These are phyloP conservation scores for Gymnocypris eckloni DNA, from an alignment of 2,797 vertebrate species.

Conservation along the genomic window DNA sequence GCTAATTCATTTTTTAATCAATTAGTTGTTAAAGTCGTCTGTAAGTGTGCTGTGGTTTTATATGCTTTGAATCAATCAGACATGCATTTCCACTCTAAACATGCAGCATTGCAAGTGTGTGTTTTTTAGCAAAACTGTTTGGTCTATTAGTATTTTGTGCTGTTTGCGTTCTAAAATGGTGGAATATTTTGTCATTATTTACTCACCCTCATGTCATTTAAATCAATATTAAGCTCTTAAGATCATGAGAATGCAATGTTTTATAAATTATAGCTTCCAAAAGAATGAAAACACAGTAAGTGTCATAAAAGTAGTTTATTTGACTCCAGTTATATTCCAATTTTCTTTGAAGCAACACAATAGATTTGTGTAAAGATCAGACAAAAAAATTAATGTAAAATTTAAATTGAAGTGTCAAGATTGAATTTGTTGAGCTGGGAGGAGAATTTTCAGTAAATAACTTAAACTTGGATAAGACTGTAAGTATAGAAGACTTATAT, in stretches of 20 bases:
- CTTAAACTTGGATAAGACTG: not conserved
- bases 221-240: not conserved
- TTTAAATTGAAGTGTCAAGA: not conserved
- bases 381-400: not conserved
- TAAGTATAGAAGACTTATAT: not conserved
- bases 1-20: slow-evolving; percentile 77
- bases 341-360: no score
- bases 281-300: no score
- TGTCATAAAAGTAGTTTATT: no score
- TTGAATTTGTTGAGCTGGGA: not conserved
- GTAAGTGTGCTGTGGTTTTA: slow-evolving; percentile 69
- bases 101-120: not conserved
- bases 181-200: not conserved
- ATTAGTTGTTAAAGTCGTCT: slow-evolving; percentile 76
- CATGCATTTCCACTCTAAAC: not conserved
- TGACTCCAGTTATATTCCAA: no score
- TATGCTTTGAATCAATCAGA: slow-evolving; percentile 64
- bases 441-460: not conserved
- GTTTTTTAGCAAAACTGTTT: not conserved
- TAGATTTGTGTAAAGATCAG: not conserved
- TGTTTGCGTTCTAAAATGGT: not conserved
- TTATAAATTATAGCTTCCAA: no score
- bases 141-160: not conserved
- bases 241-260: no score
- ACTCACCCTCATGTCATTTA: not conserved